Evolutionary conservation across 2,888 invertebrate species (phyloP), one percentile per base, ranked within the genome.

Genomic region (Cryptus viduatorius): DNA sequence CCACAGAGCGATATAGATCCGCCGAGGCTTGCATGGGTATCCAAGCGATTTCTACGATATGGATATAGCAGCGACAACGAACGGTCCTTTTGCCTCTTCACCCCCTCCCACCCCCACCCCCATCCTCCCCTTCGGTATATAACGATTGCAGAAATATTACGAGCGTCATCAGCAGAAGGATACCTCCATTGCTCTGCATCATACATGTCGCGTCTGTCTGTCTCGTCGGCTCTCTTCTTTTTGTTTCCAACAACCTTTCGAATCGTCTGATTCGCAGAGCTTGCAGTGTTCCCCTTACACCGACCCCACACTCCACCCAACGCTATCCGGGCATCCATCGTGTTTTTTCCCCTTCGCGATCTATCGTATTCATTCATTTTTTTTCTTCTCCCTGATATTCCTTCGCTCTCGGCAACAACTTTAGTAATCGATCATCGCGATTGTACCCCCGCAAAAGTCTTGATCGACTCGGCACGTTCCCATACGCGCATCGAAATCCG

Each of bases 81-180:
- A 75, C 78, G 73, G 61, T 71, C 61, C 48, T 50, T 67, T 19
- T 48, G 61, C 48, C 44, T 72, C 77, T 76, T 48, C 24, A 37
- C 53, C 19, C 53, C 14, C 69, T 10, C 12, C 37, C n/a, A 8
- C 53, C 14, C 69, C 12, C 12, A 16, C n/a, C 24, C 53, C 69
- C 75, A 16, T 37, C 7, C 0, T 37, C 37, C 37, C 37, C 37
- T 67, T 16, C 69, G 75, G 69, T 76, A 88, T 87, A 88, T 89
- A 89, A 91, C 88, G 91, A 90, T 90, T 88, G 84, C 86, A 84
- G 80, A 79, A 82, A 87, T 89, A 88, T 88, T 86, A 87, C 85
- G 79, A 44, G 82, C 71, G 48, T 82, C 84, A 82, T 79, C 79
- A 81, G 73, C 64, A 42, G 19, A 64, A 67, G 72, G 56, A 19